Percentiles rank a stretch among this genome's conserved stretches.
Evolutionary conservation across 2,888 invertebrate species (phyloP).

Genomic region (Trachelus troglodyta): DNA sequence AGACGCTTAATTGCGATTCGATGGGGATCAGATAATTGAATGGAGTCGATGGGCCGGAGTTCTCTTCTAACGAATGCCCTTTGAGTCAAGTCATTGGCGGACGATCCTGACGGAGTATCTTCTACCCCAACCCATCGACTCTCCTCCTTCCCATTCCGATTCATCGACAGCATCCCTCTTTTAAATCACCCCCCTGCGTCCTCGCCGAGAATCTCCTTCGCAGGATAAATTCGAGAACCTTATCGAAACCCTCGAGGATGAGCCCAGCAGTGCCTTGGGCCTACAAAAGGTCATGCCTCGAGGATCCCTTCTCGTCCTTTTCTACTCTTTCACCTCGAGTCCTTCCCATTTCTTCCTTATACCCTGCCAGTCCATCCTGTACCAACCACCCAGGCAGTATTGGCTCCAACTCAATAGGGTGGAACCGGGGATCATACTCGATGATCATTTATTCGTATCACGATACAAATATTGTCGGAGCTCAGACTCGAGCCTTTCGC

Average conservation of each 20-base stretch:
- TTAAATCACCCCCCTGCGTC: not conserved
- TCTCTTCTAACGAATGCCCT: constrained; percentile 29
- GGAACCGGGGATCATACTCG: not conserved
- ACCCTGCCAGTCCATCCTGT: not conserved
- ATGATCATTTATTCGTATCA: not conserved
- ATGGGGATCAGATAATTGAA: constrained; percentile 41
- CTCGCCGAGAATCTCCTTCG: not conserved
- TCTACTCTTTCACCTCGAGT: not conserved
- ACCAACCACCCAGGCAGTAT: not conserved
- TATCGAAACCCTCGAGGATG: not conserved
- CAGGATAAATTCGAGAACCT: not conserved
- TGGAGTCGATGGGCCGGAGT: constrained; percentile 28
- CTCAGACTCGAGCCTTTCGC: not conserved
- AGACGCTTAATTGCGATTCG: constrained; percentile 2
- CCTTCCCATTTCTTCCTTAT: not conserved
- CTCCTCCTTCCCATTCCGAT: not conserved
- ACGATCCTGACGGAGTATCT: constrained; percentile 42
- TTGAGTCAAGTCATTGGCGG: constrained; percentile 25
- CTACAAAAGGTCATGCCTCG: not conserved
- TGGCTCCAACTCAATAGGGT: not conserved
- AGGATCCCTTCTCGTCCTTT: not conserved
- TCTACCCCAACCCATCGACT: constrained; percentile 29
- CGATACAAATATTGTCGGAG: not conserved
- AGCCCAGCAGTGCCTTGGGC: not conserved
- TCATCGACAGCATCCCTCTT: not conserved